phyloP scores from a whole-genome alignment of 1,140 invertebrate species.

The Anthonomus grandis region DNA sequence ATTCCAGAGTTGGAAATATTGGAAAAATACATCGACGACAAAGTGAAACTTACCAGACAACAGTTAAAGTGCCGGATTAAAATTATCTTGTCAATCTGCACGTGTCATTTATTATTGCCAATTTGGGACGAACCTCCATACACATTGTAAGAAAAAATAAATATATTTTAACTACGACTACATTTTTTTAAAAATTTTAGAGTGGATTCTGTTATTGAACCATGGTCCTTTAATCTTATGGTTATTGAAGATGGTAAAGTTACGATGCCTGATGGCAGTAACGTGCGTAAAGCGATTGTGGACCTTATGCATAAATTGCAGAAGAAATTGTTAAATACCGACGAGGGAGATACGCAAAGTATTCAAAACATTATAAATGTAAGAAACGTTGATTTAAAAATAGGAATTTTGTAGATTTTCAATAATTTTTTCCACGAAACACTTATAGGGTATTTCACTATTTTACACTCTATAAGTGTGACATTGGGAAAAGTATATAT shows the following conservation, averaged over 20 bases:
- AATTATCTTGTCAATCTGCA: slow-evolving; percentile 54
- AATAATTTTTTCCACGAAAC: too few relatives aligned
- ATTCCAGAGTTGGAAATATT: slow-evolving; percentile 55
- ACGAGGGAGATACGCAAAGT: slow-evolving; percentile 74
- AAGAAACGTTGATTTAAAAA: too few relatives aligned
- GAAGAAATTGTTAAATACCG: slow-evolving; percentile 56
- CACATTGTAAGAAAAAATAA: slow-evolving; percentile 50
- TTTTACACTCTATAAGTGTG: too few relatives aligned
- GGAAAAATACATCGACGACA: slow-evolving; percentile 50
- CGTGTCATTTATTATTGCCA: slow-evolving; percentile 58
- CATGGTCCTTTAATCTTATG: slow-evolving; percentile 47
- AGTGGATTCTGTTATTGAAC: slow-evolving; percentile 42
- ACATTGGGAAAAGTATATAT: too few relatives aligned
- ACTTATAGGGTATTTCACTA: too few relatives aligned
- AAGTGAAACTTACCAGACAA: slow-evolving; percentile 44
- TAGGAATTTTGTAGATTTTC: too few relatives aligned
- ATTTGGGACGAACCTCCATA: slow-evolving; percentile 58
- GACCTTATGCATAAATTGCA: slow-evolving; percentile 56
- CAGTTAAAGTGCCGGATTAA: slow-evolving; percentile 46
- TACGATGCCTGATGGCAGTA: slow-evolving; percentile 61
- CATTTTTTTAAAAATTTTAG: slow-evolving; percentile 24
- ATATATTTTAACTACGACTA: not conserved
- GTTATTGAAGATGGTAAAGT: slow-evolving; percentile 49
- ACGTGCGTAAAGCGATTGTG: slow-evolving; percentile 58
- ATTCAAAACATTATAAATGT: slow-evolving; percentile 58